A percentile compares a stretch with the other conserved stretches of the same genome.
These are phyloP conservation scores for Paramormyrops kingsleyae DNA, from an alignment of 2,113 vertebrate genomes.

Conservation along the genomic window DNA sequence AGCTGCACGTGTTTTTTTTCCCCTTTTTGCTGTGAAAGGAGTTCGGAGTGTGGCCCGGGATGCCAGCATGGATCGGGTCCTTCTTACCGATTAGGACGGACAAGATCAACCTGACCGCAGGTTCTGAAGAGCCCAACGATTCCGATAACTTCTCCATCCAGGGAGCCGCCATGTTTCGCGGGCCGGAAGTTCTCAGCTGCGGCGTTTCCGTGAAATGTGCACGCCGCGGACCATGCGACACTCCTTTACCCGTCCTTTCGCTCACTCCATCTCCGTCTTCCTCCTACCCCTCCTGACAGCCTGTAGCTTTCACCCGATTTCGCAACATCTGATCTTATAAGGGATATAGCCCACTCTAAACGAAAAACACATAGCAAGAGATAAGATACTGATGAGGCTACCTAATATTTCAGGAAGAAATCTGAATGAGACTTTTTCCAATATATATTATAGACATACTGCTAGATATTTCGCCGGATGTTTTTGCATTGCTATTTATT, in stretches of 20 bases:
- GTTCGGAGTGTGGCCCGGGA: background rate
- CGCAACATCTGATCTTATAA: background rate
- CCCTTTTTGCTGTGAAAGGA: background rate
- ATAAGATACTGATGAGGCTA: background rate
- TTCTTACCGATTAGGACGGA: constrained; percentile 83
- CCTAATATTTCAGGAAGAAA: background rate
- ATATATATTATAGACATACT: background rate
- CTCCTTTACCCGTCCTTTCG: constrained; percentile 26
- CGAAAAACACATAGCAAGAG: background rate
- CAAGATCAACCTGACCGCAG: constrained; percentile 80
- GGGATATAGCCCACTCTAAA: background rate
- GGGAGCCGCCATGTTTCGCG: constrained; percentile 69
- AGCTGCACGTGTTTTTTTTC: background rate
- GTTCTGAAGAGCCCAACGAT: constrained; percentile 79
- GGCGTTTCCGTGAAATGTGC: constrained; percentile 38
- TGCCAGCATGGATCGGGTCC: background rate
- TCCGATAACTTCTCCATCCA: constrained; percentile 66
- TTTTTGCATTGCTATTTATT: background rate
- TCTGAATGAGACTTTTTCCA: background rate
- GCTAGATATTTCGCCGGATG: background rate
- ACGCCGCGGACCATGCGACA: constrained; percentile 11
- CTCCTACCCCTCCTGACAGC: background rate
- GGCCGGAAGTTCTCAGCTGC: constrained; percentile 59
- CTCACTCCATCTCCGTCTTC: constrained; percentile 15
- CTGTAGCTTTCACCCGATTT: constrained; percentile 8